phyloP scores from a whole-genome alignment of 2,888 invertebrate genomes.

The Bombyx huttoni region DNA sequence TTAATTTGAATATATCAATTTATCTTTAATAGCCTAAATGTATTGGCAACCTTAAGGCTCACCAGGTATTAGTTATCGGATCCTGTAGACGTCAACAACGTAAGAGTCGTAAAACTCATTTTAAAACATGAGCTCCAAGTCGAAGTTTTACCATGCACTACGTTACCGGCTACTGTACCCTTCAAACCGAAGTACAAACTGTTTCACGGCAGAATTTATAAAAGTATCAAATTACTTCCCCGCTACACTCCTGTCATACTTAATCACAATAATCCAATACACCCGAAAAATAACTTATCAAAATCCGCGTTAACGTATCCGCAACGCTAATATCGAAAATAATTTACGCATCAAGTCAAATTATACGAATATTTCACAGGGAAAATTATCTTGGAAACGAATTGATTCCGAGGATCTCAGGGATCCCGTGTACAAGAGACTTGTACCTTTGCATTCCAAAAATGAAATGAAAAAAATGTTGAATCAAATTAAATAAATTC shows the following conservation, averaged over 20 bases:
- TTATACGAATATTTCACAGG: not conserved
- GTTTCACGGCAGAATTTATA: too few species aligned
- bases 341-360: not conserved
- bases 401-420: not conserved
- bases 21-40: too few species aligned
- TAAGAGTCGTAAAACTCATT: too few species aligned
- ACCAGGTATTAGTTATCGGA: too few species aligned
- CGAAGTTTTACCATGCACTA: too few species aligned
- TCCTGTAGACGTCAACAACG: too few species aligned
- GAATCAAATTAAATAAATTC: conserved; percentile 12
- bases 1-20: too few species aligned
- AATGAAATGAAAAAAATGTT: too few species aligned
- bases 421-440: not conserved
- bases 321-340: not conserved
- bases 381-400: not conserved
- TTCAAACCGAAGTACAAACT: too few species aligned
- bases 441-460: not conserved
- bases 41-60: too few species aligned
- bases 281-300: not conserved
- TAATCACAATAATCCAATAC: not conserved
- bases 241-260: not conserved
- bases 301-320: not conserved
- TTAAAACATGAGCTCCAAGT: too few species aligned
- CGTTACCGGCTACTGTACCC: too few species aligned
- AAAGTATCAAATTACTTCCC: conserved; percentile 5